Percentiles rank a stretch among this genome's conserved stretches.
phyloP scores from a whole-genome alignment of 2,888 invertebrate genomes.

The Nemapogon koenigi region DNA sequence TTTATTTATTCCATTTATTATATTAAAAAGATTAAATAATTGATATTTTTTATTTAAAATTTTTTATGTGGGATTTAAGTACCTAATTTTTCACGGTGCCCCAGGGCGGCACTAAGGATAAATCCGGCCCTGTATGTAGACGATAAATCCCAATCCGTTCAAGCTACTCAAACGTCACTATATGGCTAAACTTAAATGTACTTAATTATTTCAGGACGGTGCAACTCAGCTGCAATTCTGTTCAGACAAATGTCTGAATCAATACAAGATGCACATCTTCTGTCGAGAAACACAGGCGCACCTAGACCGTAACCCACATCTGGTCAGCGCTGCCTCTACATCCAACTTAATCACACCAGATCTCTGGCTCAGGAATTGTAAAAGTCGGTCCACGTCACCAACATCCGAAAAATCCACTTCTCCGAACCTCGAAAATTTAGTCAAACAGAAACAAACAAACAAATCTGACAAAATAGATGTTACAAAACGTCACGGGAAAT shows the following conservation, averaged over 20 bases:
- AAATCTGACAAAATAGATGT: conserved; percentile 24
- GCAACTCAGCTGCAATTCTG: conserved; percentile 90
- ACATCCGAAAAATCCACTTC: conserved; percentile 62
- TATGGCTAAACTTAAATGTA: conserved; percentile 2
- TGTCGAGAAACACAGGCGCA: conserved; percentile 93
- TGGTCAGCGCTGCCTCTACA: conserved; percentile 54
- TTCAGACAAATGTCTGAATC: conserved; percentile 92
- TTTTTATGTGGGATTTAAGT: no score
- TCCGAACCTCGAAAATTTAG: conserved; percentile 44
- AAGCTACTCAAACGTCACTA: no score
- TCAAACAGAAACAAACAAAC: conserved; percentile 29
- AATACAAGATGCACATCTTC: conserved; percentile 97
- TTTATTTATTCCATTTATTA: no score
- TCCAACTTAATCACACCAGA: conserved; percentile 85
- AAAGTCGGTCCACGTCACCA: conserved; percentile 68
- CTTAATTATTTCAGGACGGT: conserved; percentile 71
- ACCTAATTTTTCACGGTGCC: no score
- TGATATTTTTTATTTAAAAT: no score
- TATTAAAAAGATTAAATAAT: no score
- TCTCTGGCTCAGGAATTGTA: conserved; percentile 86
- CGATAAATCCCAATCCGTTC: no score
- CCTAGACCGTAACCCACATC: conserved; percentile 82
- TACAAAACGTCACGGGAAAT: conserved; percentile 44
- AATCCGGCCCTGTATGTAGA: no score
- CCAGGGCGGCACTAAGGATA: no score